A percentile compares a stretch with the other conserved stretches of the same genome.
These are phyloP conservation scores for Knipowitschia caucasica DNA, from an alignment of 2,797 vertebrate genomes.

Conservation along the genomic window DNA sequence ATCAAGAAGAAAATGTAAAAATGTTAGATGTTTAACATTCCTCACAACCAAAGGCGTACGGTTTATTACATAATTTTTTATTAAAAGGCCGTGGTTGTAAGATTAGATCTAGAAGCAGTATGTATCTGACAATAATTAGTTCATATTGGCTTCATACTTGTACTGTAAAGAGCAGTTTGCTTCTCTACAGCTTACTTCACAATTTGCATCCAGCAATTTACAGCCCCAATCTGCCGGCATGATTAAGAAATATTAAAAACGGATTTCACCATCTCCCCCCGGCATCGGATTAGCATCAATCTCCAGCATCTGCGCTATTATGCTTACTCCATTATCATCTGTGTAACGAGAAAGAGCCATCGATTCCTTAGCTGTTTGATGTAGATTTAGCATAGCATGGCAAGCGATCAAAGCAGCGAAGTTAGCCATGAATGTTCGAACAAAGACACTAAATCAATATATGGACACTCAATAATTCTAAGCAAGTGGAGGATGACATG, in stretches of 20 bases:
- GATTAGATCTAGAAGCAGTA: background rate
- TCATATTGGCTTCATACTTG: background rate
- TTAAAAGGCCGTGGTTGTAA: no score
- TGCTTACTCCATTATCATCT: conserved; percentile 65
- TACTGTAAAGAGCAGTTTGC: background rate
- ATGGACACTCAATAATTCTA: conserved; percentile 65
- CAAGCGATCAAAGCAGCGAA: conserved; percentile 66
- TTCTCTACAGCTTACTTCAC: background rate
- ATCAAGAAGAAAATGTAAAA: no score
- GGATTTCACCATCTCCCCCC: conserved; percentile 13
- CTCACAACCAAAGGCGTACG: no score
- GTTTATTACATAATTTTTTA: no score
- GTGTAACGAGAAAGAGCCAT: conserved; percentile 53
- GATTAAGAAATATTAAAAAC: conserved; percentile 23
- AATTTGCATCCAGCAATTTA: background rate
- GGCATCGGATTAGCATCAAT: conserved; percentile 33
- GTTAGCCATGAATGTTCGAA: conserved; percentile 65
- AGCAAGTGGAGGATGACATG: conserved; percentile 51
- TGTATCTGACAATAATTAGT: background rate
- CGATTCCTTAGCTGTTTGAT: conserved; percentile 59
- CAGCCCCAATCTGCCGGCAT: conserved; percentile 1
- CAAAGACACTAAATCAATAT: conserved; percentile 71
- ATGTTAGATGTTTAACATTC: no score
- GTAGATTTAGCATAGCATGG: conserved; percentile 60
- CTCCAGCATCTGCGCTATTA: conserved; percentile 45